Evolutionary conservation across 92 coral and sea anemone species (phyloP).

Genomic region (Umimayanthus kanabou): DNA sequence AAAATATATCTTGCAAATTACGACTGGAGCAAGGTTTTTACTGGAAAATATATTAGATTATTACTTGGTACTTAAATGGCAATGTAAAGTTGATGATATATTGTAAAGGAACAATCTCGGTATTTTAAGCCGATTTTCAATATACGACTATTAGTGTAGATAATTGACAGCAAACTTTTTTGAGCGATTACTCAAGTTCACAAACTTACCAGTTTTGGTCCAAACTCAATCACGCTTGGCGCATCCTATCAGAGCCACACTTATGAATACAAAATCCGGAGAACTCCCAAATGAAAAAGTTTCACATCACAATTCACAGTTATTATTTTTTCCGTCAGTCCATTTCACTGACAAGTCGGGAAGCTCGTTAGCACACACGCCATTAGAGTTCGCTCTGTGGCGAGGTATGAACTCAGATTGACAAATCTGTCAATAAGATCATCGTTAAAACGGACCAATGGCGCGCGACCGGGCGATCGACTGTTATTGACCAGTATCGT

Average conservation of each 20-base stretch:
- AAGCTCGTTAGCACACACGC: neutral
- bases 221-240: conserved; percentile 24
- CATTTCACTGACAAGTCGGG: neutral
- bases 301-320: neutral
- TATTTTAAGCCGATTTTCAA: neutral
- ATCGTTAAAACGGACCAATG: conserved; percentile 62
- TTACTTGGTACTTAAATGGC: too few relatives aligned
- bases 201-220: conserved; percentile 30
- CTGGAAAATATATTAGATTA: neutral
- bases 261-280: neutral
- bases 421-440: conserved; percentile 58
- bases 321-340: neutral
- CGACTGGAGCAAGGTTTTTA: too few relatives aligned
- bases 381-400: conserved; percentile 9
- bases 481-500: conserved; percentile 28
- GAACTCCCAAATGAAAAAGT: neutral
- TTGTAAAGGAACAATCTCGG: neutral
- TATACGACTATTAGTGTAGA: neutral
- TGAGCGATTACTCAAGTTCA: conserved; percentile 13
- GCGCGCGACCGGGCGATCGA: conserved; percentile 26
- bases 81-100: neutral
- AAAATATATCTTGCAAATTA: neutral
- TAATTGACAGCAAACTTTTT: conserved; percentile 2
- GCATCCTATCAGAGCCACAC: neutral
- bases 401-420: conserved; percentile 70